These are phyloP conservation scores for Alosa sapidissima DNA, from an alignment of 2,797 vertebrate species.

Conservation along the genomic window DNA sequence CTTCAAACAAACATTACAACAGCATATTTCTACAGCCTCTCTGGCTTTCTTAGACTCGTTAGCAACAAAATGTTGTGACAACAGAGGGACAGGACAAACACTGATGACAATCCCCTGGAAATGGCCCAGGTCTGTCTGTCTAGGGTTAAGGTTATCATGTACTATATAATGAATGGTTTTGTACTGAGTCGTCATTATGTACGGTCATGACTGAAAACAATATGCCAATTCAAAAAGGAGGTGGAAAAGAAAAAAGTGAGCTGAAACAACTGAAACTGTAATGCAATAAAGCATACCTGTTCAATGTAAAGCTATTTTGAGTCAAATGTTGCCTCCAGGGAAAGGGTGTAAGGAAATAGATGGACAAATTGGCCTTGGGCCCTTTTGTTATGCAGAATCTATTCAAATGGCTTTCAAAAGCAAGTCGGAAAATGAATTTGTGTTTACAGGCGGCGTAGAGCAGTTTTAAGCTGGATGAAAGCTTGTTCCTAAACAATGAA, in stretches of 20 bases:
- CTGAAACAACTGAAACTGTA: neutral
- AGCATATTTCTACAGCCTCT: constrained; percentile 7
- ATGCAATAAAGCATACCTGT: constrained; percentile 1
- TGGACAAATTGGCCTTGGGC: neutral
- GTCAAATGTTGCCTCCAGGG: neutral
- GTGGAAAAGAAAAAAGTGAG: neutral
- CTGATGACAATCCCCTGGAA: constrained; percentile 5
- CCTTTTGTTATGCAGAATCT: constrained; percentile 17
- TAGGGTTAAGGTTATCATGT: constrained; percentile 14
- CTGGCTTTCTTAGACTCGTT: neutral
- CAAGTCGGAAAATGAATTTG: neutral
- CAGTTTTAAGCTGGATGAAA: constrained; percentile 24
- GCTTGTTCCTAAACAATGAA: constrained; percentile 4
- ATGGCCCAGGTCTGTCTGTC: neutral
- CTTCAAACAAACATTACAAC: constrained; percentile 3
- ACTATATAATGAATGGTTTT: neutral
- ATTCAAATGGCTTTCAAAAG: constrained; percentile 24
- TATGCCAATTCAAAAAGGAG: neutral
- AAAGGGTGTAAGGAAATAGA: neutral
- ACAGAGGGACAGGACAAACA: constrained; percentile 12
- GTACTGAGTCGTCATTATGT: neutral
- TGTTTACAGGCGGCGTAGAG: constrained; percentile 33
- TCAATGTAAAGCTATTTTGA: neutral
- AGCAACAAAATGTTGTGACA: constrained; percentile 24
- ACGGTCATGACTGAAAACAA: neutral